These are phyloP conservation scores for Macrotrachela quadricornifera DNA, from an alignment of 1,140 invertebrate genomes.

Conservation along the genomic window DNA sequence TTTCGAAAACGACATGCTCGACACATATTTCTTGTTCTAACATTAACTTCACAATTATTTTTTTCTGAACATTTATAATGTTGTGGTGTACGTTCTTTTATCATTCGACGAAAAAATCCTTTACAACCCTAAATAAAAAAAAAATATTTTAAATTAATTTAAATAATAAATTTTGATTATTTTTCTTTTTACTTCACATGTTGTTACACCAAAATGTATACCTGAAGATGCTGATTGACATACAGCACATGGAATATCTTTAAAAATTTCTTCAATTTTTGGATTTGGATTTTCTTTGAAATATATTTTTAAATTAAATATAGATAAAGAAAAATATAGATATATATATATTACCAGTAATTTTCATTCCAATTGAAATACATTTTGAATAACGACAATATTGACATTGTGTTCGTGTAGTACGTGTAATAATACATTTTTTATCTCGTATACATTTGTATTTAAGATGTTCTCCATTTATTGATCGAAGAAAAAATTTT, in stretches of 20 bases:
- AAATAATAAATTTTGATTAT: constrained; percentile 11
- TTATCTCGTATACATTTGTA: constrained; percentile 23
- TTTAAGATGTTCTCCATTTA: constrained; percentile 20
- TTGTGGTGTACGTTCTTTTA: constrained; percentile 7
- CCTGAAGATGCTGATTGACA: constrained; percentile 81
- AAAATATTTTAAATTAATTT: neutral
- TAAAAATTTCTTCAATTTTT: constrained; percentile 6
- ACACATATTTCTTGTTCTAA: constrained; percentile 53
- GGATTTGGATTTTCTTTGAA: constrained; percentile 5
- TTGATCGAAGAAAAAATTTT: constrained; percentile 29
- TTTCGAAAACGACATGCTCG: constrained; percentile 90
- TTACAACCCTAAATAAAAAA: constrained; percentile 28
- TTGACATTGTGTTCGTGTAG: constrained; percentile 47
- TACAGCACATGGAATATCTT: constrained; percentile 36
- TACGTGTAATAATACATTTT: constrained; percentile 23
- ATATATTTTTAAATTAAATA: neutral
- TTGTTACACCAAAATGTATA: constrained; percentile 86
- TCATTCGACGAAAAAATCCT: constrained; percentile 11
- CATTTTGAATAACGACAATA: constrained; percentile 98
- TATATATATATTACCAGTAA: constrained; percentile 77
- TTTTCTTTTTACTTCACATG: constrained; percentile 91
- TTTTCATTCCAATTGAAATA: constrained; percentile 89
- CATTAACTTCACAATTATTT: constrained; percentile 9
- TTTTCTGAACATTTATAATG: constrained; percentile 9
- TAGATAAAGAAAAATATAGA: neutral